Conservation (phyloP, 2,113 vertebrate species). For the Aplodontia rufa region DNA sequence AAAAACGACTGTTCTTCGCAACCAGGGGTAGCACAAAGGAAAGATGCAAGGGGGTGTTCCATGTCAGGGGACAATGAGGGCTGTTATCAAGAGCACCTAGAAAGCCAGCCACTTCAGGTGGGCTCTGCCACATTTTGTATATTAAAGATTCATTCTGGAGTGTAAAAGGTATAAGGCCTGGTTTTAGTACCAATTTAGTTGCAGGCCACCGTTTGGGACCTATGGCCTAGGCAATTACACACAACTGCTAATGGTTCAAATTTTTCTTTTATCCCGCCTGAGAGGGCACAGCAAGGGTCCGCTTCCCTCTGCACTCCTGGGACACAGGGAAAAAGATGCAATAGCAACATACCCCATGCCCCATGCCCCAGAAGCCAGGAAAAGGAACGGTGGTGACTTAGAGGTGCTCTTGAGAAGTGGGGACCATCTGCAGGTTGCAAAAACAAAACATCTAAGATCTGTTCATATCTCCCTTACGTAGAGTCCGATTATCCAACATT, state of each 20-base stretch:
- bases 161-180: neutral
- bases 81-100: neutral
- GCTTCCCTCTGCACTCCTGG: neutral
- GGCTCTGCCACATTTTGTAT: neutral
- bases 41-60: neutral
- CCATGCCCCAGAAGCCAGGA: neutral
- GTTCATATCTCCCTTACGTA: neutral
- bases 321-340: neutral
- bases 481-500: neutral
- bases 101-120: neutral
- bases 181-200: neutral
- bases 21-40: neutral
- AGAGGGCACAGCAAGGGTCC: neutral
- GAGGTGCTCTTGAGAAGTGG: neutral
- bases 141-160: neutral
- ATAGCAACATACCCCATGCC: neutral
- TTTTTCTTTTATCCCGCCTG: neutral
- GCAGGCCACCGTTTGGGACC: neutral
- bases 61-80: neutral
- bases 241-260: neutral
- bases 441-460: neutral
- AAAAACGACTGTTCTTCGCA: neutral
- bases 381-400: neutral
- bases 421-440: neutral
- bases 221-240: neutral